Percentiles rank a stretch among this genome's conserved stretches.
Conservation (phyloP, 2,888 invertebrate genomes). For the Phragmatobia fuliginosa region DNA sequence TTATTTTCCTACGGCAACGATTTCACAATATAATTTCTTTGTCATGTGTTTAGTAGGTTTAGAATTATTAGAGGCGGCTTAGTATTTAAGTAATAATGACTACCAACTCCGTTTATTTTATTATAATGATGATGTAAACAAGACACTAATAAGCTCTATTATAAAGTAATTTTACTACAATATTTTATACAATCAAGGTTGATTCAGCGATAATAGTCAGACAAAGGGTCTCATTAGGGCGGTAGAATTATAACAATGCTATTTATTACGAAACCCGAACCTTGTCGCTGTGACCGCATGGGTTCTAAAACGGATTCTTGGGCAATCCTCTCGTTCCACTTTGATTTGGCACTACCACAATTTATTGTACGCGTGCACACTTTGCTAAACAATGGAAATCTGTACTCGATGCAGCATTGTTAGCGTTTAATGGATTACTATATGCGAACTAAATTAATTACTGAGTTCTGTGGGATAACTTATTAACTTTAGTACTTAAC, state of each 20-base stretch:
- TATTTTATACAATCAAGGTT: slow-evolving; percentile 42
- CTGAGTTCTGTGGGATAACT: slow-evolving; percentile 12
- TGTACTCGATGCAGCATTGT: slow-evolving; percentile 35
- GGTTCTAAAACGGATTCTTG: slow-evolving; percentile 61
- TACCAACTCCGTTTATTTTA: neutral
- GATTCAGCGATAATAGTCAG: slow-evolving; percentile 42
- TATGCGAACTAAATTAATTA: slow-evolving; percentile 30
- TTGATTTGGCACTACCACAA: slow-evolving; percentile 58
- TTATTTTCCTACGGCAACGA: neutral
- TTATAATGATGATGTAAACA: neutral
- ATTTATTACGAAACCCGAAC: slow-evolving; percentile 57
- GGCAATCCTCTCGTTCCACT: slow-evolving; percentile 53
- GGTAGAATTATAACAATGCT: slow-evolving; percentile 57
- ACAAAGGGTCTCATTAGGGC: slow-evolving; percentile 54
- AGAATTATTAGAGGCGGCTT: neutral
- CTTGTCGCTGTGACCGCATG: slow-evolving; percentile 59
- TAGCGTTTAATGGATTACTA: slow-evolving; percentile 37
- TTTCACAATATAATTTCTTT: neutral
- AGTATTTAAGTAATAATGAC: neutral
- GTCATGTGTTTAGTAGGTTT: neutral
- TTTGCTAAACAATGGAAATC: slow-evolving; percentile 41
- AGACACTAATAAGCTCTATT: slow-evolving; percentile 1
- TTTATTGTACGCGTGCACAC: slow-evolving; percentile 48
- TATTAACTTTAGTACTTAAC: neutral
- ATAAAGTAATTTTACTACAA: slow-evolving; percentile 17